phyloP scores from a whole-genome alignment of 2,888 invertebrate species.

The Monopis laevigella region DNA sequence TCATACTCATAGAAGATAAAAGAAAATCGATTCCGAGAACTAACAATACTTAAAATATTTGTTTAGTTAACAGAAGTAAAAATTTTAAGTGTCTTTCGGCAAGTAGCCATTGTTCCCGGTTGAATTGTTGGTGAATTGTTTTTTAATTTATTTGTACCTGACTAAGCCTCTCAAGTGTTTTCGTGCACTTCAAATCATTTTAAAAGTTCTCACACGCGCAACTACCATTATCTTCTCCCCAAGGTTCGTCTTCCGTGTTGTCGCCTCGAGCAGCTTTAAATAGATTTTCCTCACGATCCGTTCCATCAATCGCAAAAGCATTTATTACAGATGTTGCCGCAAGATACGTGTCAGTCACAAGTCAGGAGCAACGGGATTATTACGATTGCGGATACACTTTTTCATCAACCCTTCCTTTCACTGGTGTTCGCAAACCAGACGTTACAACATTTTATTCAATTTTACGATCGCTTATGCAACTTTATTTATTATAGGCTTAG shows the following conservation, averaged over 20 bases:
- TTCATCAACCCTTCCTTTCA: slow-evolving; percentile 32
- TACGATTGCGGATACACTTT: slow-evolving; percentile 50
- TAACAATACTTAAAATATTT: slow-evolving; percentile 26
- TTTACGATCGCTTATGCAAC: slow-evolving; percentile 25
- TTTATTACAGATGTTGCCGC: slow-evolving; percentile 48
- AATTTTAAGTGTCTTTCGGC: slow-evolving; percentile 26
- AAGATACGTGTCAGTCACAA: slow-evolving; percentile 53
- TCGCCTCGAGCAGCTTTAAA: slow-evolving; percentile 29
- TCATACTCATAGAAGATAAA: no score
- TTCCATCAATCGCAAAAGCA: slow-evolving; percentile 44
- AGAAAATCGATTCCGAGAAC: slow-evolving; percentile 8
- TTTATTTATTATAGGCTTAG: slow-evolving; percentile 36
- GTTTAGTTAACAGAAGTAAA: slow-evolving; percentile 40
- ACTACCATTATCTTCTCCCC: slow-evolving; percentile 25
- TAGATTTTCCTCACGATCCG: slow-evolving; percentile 26
- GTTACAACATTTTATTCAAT: slow-evolving; percentile 22
- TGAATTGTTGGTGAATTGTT: slow-evolving; percentile 16
- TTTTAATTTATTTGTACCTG: slow-evolving; percentile 25
- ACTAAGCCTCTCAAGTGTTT: slow-evolving; percentile 36
- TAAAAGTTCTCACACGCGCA: slow-evolving; percentile 39
- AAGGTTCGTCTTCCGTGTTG: slow-evolving; percentile 39
- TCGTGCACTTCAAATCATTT: slow-evolving; percentile 22
- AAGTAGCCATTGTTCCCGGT: slow-evolving; percentile 35
- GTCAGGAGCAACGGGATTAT: slow-evolving; percentile 52
- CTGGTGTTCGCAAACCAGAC: slow-evolving; percentile 31